Evolutionary conservation across 2,888 invertebrate species (phyloP).

Genomic region (Sussaba pulchella): DNA sequence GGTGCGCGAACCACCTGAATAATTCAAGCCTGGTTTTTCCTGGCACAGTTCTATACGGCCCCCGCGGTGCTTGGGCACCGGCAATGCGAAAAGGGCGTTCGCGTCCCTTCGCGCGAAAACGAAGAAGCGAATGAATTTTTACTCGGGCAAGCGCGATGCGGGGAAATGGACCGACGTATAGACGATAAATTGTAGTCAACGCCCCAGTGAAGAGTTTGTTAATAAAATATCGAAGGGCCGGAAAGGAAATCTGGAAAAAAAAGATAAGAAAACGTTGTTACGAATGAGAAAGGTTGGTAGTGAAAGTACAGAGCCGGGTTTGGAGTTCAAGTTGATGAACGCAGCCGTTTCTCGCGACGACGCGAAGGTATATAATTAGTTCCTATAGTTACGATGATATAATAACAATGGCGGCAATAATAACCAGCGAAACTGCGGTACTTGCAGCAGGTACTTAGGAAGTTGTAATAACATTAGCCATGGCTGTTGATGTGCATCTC

Average conservation of each 20-base stretch:
- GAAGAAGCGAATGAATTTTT: constrained; percentile 61
- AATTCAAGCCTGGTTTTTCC: constrained; percentile 62
- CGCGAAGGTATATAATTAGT: not conserved
- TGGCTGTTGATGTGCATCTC: not conserved
- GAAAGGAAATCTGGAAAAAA: not conserved
- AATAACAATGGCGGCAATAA: not conserved
- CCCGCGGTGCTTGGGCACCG: not conserved
- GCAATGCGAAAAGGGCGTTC: constrained; percentile 14
- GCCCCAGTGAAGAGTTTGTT: not conserved
- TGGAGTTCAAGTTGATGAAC: not conserved
- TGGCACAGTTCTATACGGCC: constrained; percentile 18
- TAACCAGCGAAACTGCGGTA: not conserved
- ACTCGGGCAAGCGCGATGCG: constrained; percentile 4
- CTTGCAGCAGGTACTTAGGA: not conserved
- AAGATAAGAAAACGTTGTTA: not conserved
- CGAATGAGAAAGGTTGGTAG: no score
- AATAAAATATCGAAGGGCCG: not conserved
- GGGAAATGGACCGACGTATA: constrained; percentile 54
- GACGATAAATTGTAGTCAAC: constrained; percentile 57
- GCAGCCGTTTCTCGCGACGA: not conserved
- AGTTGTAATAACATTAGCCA: not conserved
- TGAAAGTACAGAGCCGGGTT: not conserved
- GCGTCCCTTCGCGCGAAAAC: constrained; percentile 38
- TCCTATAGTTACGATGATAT: not conserved
- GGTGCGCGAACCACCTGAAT: constrained; percentile 54